Percentiles rank a stretch among this genome's conserved stretches.
Conservation (phyloP, 2,797 vertebrate genomes). For the Aulostomus chinensis region DNA sequence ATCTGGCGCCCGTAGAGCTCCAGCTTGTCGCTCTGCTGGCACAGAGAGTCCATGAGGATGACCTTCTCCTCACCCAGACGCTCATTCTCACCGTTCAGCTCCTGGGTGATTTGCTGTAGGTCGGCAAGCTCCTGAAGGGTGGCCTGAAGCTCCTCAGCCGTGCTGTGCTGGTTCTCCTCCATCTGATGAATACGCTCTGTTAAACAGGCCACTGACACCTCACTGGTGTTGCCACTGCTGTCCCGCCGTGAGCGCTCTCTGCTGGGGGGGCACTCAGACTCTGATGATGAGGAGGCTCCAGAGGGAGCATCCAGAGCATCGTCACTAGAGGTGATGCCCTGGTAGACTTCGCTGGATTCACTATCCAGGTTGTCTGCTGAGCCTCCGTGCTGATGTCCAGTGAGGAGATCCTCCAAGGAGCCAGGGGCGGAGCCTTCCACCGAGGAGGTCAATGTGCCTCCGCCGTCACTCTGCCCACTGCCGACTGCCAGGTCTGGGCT, state of each 20-base stretch:
- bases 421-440: conserved; percentile 93
- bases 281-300: conserved; percentile 85
- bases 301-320: conserved; percentile 95
- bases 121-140: conserved; percentile 95
- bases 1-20: conserved; percentile 93
- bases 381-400: conserved; percentile 88
- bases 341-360: conserved; percentile 95
- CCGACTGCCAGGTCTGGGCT: conserved; percentile 86
- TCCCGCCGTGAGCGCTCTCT: conserved; percentile 87
- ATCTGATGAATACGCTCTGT: conserved; percentile 97
- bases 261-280: conserved; percentile 90
- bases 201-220: conserved; percentile 92
- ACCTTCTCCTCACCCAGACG: conserved; percentile 94
- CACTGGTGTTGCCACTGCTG: conserved; percentile 88
- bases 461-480: conserved; percentile 84
- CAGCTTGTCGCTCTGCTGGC: conserved; percentile 94
- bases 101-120: conserved; percentile 95
- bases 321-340: conserved; percentile 93
- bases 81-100: conserved; percentile 95
- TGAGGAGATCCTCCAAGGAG: conserved; percentile 92
- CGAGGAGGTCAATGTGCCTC: conserved; percentile 87
- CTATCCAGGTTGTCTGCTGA: conserved; percentile 95
- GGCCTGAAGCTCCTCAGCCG: conserved; percentile 95
- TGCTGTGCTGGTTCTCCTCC: conserved; percentile 98
- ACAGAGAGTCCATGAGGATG: conserved; percentile 96